A percentile compares a stretch with the other conserved stretches of the same genome.
Evolutionary conservation across 2,797 vertebrate genomes (phyloP).

Genomic region (Hylomyscus alleni): DNA sequence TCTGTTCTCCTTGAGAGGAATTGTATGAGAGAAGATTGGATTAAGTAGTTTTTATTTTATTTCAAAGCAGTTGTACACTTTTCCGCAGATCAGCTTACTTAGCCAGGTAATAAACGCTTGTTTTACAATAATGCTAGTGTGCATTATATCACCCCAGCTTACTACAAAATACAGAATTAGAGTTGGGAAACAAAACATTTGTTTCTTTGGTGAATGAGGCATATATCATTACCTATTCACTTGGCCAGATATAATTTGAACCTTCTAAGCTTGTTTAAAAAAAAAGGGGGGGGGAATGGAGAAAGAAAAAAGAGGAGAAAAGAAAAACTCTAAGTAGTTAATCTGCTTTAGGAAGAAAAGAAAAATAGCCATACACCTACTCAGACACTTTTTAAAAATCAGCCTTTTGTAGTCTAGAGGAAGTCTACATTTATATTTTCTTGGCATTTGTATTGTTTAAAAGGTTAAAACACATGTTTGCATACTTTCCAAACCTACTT

Average conservation of each 20-base stretch:
- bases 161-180: conserved; percentile 88
- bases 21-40: conserved; percentile 92
- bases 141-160: conserved; percentile 89
- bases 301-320: conserved; percentile 70
- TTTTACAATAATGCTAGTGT: conserved; percentile 91
- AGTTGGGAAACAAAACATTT: conserved; percentile 89
- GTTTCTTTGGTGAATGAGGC: conserved; percentile 89
- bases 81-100: conserved; percentile 94
- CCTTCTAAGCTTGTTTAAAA: conserved; percentile 80
- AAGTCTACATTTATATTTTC: conserved; percentile 55
- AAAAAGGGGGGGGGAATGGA: conserved; percentile 73
- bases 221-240: conserved; percentile 89
- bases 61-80: conserved; percentile 93
- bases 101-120: conserved; percentile 93
- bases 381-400: conserved; percentile 41
- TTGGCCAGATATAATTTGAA: conserved; percentile 86
- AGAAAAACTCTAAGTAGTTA: conserved; percentile 74
- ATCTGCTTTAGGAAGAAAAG: conserved; percentile 82
- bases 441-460: conserved; percentile 53
- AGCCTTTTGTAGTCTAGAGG: conserved; percentile 73
- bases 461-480: conserved; percentile 18
- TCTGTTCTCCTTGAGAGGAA: conserved; percentile 95
- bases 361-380: conserved; percentile 75
- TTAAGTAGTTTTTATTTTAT: conserved; percentile 95
- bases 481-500: background rate